A percentile compares a stretch with the other conserved stretches of the same genome.
Evolutionary conservation across 2,113 vertebrate species (phyloP).

Genomic region (Elephas maximus): DNA sequence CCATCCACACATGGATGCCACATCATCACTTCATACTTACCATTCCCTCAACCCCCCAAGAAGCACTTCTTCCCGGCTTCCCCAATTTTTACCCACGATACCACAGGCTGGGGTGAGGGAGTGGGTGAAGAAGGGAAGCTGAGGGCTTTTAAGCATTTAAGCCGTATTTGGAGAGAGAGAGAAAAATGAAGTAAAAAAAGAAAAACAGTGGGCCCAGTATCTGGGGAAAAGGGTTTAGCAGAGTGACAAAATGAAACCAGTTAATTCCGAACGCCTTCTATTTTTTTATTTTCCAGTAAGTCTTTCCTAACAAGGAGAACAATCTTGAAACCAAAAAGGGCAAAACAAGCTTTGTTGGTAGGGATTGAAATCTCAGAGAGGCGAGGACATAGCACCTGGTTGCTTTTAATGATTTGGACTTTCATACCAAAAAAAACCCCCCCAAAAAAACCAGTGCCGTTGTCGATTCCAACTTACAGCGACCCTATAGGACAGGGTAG

Average conservation of each 20-base stretch:
- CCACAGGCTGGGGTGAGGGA: neutral
- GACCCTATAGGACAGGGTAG: too few species aligned
- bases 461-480: too few species aligned
- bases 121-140: neutral
- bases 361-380: neutral
- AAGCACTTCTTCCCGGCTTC: neutral
- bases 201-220: neutral
- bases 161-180: neutral
- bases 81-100: neutral
- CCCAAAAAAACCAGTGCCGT: too few species aligned
- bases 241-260: neutral
- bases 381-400: neutral
- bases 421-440: neutral
- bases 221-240: neutral
- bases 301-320: neutral
- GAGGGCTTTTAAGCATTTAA: neutral
- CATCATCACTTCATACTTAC: neutral
- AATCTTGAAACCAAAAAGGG: neutral
- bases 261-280: neutral
- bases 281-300: neutral
- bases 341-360: neutral
- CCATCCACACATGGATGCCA: neutral
- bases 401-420: constrained; percentile 4
- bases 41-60: too few species aligned
- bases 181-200: neutral